Evolutionary conservation across 1,140 invertebrate species (phyloP), one percentile per base, ranked within the genome.

Genomic region (Plodia interpunctella): DNA sequence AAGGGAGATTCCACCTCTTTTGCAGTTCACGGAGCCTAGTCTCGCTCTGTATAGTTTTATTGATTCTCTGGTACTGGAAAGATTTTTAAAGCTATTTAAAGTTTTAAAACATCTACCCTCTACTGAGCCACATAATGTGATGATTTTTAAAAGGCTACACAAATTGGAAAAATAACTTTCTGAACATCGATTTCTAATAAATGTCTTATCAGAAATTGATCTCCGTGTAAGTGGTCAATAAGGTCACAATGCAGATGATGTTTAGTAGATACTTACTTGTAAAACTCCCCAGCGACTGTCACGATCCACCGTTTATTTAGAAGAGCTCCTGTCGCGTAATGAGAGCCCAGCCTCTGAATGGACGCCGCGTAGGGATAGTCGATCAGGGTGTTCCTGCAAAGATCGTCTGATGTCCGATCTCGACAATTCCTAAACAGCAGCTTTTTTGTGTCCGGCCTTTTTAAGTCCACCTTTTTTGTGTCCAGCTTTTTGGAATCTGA

Each of bases 11-110:
- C 85, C 85, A 56, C 83, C 81, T 70, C 70, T 76, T 66, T 88
- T 88, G 55, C 76, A 83, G 54, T 86, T 75, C 11, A 85, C 71
- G 0, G 80, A 76, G 15, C 85, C 85, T 20, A 88, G 59, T 9
- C 83, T 64, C n/a, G 61, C 80, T 59, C 65, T 62, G 51, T 78
- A 80, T 28, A 84, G 56, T 59, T 76, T 84, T 9, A 84, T 80
- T 0, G 82, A 70, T 59, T 85, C 82, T 57, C 82, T 64, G 20
- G 81, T 66, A 30, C 82, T 87, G 66, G 49, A 76, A 80, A 44
- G n/a, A 54, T 25, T 25, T 3, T 25, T 25, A 6, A 6, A 25
- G 21, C 21, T 3, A 25, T 3, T 25, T 25, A 25, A 25, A n/a
- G n/a, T n/a, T n/a, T n/a, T n/a, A n/a, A n/a, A n/a, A n/a, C n/a